These are phyloP conservation scores for Malacoctenus gilli DNA, from an alignment of 2,797 vertebrate species.

Conservation along the genomic window DNA sequence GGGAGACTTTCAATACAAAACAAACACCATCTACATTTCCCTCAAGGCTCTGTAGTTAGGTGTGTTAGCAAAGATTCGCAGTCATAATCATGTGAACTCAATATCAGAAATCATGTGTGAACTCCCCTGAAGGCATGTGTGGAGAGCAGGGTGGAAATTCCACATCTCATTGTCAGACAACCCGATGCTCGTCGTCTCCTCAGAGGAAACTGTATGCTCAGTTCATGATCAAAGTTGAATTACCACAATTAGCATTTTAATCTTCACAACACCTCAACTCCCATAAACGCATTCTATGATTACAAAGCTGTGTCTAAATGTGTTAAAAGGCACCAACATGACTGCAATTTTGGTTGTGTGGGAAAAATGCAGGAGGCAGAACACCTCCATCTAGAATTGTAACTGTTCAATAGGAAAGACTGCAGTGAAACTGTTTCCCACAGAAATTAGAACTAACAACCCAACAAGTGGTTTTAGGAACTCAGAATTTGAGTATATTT, in stretches of 20 bases:
- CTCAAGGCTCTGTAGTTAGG: not conserved
- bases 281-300: constrained; percentile 18
- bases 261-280: constrained; percentile 9
- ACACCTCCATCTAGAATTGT: constrained; percentile 10
- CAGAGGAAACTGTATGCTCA: constrained; percentile 4
- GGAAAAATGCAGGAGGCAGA: constrained; percentile 10
- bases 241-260: constrained; percentile 5
- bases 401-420: constrained; percentile 18
- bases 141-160: constrained; percentile 31
- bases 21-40: constrained; percentile 5
- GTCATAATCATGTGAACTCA: not conserved
- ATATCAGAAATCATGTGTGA: constrained; percentile 13
- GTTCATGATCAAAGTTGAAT: too few species aligned
- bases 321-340: constrained; percentile 8
- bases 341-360: constrained; percentile 11
- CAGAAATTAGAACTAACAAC: too few species aligned
- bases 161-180: constrained; percentile 10
- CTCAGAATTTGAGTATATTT: too few species aligned
- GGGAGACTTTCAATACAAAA: constrained; percentile 14
- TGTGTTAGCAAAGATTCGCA: constrained; percentile 37
- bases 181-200: not conserved
- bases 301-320: constrained; percentile 24
- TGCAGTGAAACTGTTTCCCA: too few species aligned
- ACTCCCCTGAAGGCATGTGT: not conserved
- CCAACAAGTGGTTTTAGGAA: too few species aligned